Evolutionary conservation across 2,888 invertebrate genomes (phyloP), one percentile per base, ranked within the genome.

Genomic region (Tuta absoluta): DNA sequence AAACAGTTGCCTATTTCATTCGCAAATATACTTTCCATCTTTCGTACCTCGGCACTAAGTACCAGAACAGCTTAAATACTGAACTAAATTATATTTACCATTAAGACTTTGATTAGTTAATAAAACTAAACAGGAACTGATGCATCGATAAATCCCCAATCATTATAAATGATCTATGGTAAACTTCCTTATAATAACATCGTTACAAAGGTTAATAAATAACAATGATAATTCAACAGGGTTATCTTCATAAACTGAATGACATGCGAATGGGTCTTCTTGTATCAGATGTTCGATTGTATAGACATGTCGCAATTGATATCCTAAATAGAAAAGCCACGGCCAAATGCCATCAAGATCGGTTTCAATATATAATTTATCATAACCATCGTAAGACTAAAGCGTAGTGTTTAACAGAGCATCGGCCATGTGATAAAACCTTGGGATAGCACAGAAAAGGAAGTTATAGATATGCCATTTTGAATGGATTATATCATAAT

Each of bases 341-440:
- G 86, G 86, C 80, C 83, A 78, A 84, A 86, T 85, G 72, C 77
- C 84, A 87, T 86, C 85, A 81, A 83, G 86, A 88, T 87, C 72
- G 77, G 80, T 81, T 84, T 79, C 80, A 82, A 80, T 82, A 75
- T 72, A 76, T 73, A 73, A 79, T 80, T 78, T 79, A 81, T 80
- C 77, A 77, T 53, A 77, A 78, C 24, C 56, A 56, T 56, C 56
- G 28, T 56, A 28, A 56, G 23, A 51, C 51, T 51, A 51, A 21
- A 51, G 51, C 51, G 21, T 12, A 51, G 11, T 51, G 71, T 79
- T 81, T 78, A 80, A 79, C 78, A 68, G 69, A 75, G 70, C 70
- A 71, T 75, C 69, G 68, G 66, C 68, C 77, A 79, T 75, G 75
- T 72, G 72, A n/a, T n/a, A 41, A 12, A 60, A 60, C 60, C 60